These are phyloP conservation scores for Spinus pinus DNA, from an alignment of 2,797 vertebrate genomes.

Conservation along the genomic window DNA sequence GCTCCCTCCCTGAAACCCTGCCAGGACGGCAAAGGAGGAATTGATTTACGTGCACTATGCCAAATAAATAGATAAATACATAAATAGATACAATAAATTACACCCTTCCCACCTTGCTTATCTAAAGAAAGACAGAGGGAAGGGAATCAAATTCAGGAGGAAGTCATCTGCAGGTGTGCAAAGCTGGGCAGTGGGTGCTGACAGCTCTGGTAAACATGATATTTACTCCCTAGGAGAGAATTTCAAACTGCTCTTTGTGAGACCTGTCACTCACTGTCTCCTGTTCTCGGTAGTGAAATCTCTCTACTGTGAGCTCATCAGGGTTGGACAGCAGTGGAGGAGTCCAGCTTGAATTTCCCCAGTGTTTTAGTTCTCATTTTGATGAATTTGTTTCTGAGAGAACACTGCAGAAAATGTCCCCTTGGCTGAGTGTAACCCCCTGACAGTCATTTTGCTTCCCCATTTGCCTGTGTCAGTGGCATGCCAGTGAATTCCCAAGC, in stretches of 20 bases:
- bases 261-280: conserved; percentile 14
- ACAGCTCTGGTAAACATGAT: conserved; percentile 7
- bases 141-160: neutral
- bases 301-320: neutral
- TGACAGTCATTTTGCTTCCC: neutral
- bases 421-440: neutral
- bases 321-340: neutral
- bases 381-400: neutral
- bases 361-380: neutral
- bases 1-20: conserved; percentile 14
- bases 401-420: neutral
- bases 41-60: neutral
- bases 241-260: conserved; percentile 9
- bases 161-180: conserved; percentile 14
- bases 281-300: neutral
- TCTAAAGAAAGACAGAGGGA: neutral
- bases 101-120: neutral
- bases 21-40: neutral
- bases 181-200: conserved; percentile 23
- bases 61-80: neutral
- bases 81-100: neutral
- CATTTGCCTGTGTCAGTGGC: neutral
- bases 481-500: neutral
- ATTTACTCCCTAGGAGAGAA: conserved; percentile 32
- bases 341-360: neutral